phyloP scores from a whole-genome alignment of 2,888 invertebrate genomes.

The Orchesella flavescens region DNA sequence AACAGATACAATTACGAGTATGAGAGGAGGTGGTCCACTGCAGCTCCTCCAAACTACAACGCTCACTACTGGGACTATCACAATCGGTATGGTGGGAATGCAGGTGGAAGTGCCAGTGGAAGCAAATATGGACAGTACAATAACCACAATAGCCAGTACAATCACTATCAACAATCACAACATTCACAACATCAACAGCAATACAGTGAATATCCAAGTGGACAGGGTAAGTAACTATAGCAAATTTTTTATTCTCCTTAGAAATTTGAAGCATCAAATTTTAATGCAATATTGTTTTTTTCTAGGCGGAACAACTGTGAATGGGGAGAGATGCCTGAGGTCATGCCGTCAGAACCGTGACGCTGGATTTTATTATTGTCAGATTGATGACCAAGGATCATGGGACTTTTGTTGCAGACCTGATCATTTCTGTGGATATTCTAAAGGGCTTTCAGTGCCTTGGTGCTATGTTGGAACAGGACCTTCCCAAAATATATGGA shows the following conservation, averaged over 20 bases:
- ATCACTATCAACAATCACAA: background rate
- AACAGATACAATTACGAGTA: constrained; percentile 25
- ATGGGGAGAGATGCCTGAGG: constrained; percentile 67
- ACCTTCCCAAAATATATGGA: constrained; percentile 83
- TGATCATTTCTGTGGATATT: constrained; percentile 87
- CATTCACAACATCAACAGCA: background rate
- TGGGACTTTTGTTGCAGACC: constrained; percentile 93
- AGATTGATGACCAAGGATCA: constrained; percentile 82
- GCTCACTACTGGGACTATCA: constrained; percentile 45
- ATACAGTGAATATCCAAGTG: background rate
- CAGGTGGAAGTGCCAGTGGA: background rate
- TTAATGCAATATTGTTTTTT: background rate
- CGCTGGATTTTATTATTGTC: constrained; percentile 89
- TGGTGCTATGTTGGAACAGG: constrained; percentile 78
- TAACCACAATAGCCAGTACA: background rate
- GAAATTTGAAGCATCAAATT: too few relatives aligned
- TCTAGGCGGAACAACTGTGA: constrained; percentile 60
- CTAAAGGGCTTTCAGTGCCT: constrained; percentile 86
- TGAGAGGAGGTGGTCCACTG: constrained; percentile 21
- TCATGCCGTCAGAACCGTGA: constrained; percentile 80
- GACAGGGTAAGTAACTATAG: constrained; percentile 13
- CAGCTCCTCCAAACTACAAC: constrained; percentile 36
- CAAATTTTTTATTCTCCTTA: background rate
- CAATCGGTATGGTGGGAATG: constrained; percentile 21
- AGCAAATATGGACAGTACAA: background rate